Conservation (phyloP, 2,888 invertebrate species). For the Muscina levida region DNA sequence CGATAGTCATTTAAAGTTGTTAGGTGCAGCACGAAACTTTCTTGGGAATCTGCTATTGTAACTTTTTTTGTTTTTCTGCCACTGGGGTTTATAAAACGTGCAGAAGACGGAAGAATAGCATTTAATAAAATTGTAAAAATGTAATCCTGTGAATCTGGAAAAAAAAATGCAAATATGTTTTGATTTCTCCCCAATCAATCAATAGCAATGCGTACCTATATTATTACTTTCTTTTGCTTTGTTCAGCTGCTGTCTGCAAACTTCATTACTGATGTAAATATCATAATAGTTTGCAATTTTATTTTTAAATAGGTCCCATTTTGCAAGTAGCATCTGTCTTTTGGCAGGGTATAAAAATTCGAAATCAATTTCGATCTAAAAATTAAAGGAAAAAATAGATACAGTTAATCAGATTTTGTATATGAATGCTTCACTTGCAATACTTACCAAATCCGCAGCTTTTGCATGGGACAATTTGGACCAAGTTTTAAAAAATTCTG, state of each 20-base stretch:
- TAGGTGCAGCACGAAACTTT: not conserved
- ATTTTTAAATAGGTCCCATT: not conserved
- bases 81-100: not conserved
- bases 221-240: not conserved
- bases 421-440: no score
- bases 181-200: not conserved
- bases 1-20: not conserved
- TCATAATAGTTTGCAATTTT: not conserved
- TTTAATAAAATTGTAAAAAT: not conserved
- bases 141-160: constrained; percentile 5
- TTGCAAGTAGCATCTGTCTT: not conserved
- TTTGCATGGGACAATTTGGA: constrained; percentile 28
- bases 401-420: no score
- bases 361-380: constrained; percentile 1
- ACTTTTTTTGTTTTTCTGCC: not conserved
- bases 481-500: constrained; percentile 25
- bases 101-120: not conserved
- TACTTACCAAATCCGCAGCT: constrained; percentile 1
- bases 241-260: not conserved
- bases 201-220: not conserved
- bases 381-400: not conserved
- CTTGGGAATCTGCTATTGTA: not conserved
- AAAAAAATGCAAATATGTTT: not conserved
- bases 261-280: not conserved
- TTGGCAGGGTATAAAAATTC: not conserved